Percentiles rank a stretch among this genome's conserved stretches.
Conservation (phyloP, 2,888 invertebrate species). For the Aspidiotus destructor region DNA sequence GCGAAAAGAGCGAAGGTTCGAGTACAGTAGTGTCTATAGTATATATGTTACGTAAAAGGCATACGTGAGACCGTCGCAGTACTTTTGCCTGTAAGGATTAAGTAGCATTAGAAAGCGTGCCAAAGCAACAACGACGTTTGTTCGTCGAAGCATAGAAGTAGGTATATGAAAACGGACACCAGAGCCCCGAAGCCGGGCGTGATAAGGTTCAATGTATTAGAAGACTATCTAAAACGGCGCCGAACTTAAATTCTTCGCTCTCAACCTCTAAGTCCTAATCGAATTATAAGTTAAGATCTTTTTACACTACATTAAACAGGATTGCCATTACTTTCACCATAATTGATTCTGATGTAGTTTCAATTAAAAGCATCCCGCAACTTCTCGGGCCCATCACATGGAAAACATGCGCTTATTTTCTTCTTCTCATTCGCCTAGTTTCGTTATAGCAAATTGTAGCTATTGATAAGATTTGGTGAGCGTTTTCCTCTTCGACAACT, state of each 20-base stretch:
- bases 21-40: no score
- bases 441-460: no score
- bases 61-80: not conserved
- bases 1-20: not conserved
- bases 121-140: constrained; percentile 14
- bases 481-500: no score
- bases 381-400: not conserved
- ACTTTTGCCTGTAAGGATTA: constrained; percentile 27
- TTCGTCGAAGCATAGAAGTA: constrained; percentile 28
- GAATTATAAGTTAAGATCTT: constrained; percentile 33
- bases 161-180: constrained; percentile 30
- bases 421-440: no score
- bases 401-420: no score
- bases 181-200: constrained; percentile 26
- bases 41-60: not conserved
- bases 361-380: constrained; percentile 30
- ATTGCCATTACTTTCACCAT: constrained; percentile 32
- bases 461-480: no score
- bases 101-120: constrained; percentile 19
- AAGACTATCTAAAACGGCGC: constrained; percentile 32
- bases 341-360: constrained; percentile 33
- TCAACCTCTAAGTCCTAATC: constrained; percentile 31
- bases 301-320: constrained; percentile 33
- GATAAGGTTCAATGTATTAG: constrained; percentile 32
- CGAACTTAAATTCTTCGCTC: constrained; percentile 29